phyloP scores from a whole-genome alignment of 23 tunicate genomes.

The Halocynthia roretzi region DNA sequence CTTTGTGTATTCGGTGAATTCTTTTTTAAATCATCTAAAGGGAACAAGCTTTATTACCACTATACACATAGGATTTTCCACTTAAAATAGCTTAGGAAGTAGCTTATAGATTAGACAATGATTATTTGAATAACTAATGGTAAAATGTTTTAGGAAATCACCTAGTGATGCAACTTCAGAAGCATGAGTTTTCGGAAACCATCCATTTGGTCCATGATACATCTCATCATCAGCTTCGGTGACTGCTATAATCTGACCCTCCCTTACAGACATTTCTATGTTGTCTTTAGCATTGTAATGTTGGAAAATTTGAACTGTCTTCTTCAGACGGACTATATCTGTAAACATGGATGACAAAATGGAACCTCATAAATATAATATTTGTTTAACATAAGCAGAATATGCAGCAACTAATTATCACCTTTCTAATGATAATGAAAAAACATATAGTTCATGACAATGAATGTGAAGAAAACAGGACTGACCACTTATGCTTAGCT shows the following conservation, averaged over 20 bases:
- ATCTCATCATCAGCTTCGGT: conserved; percentile 33
- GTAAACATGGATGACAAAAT: neutral
- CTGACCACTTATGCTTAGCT: conserved; percentile 18
- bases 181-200: conserved; percentile 69
- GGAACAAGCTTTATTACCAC: too few species aligned
- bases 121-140: too few species aligned
- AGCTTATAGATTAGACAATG: too few species aligned
- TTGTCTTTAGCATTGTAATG: conserved; percentile 42
- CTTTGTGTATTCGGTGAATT: too few species aligned
- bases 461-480: neutral
- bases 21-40: too few species aligned
- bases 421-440: too few species aligned
- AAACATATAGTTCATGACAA: too few species aligned
- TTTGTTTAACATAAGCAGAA: too few species aligned
- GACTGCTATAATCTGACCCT: conserved; percentile 55
- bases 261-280: conserved; percentile 51
- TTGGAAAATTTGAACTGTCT: conserved; percentile 51
- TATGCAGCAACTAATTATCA: too few species aligned
- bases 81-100: too few species aligned
- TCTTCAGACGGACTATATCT: conserved; percentile 62
- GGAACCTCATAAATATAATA: neutral
- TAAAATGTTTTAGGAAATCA: too few species aligned
- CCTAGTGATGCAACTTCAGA: neutral
- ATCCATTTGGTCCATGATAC: conserved; percentile 73
- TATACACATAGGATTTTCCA: too few species aligned